Conservation (phyloP, 2,888 invertebrate species). For the Pheosia tremula region DNA sequence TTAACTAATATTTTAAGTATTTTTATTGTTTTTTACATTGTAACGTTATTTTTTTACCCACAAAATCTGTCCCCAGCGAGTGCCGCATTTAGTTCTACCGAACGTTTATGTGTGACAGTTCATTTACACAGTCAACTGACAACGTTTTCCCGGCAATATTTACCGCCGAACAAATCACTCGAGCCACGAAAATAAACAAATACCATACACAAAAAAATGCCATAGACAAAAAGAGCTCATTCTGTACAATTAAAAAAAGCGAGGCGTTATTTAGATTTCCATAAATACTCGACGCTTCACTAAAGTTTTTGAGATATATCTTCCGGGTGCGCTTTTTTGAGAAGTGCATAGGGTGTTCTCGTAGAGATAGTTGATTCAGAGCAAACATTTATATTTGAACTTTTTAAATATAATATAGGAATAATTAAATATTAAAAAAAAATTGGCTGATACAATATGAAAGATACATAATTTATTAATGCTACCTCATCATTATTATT, state of each 20-base stretch:
- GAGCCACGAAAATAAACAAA: constrained; percentile 75
- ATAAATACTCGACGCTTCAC: constrained; percentile 75
- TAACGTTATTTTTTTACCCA: constrained; percentile 20
- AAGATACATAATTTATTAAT: too few relatives aligned
- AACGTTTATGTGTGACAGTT: constrained; percentile 52
- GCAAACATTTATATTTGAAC: too few relatives aligned
- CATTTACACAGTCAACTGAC: constrained; percentile 59
- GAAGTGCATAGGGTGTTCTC: constrained; percentile 18
- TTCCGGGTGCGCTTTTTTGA: constrained; percentile 71
- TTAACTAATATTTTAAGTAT: not conserved
- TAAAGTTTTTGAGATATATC: constrained; percentile 76
- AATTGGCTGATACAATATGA: too few relatives aligned
- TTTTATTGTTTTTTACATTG: not conserved
- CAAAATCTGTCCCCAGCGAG: constrained; percentile 50
- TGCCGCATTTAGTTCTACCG: constrained; percentile 37
- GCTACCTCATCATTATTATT: too few relatives aligned
- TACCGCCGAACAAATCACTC: constrained; percentile 77
- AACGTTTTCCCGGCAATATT: constrained; percentile 46
- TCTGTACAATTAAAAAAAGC: constrained; percentile 78
- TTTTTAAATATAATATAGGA: too few relatives aligned
- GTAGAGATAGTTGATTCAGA: not conserved
- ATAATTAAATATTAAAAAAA: too few relatives aligned
- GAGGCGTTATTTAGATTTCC: constrained; percentile 79
- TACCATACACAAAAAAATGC: constrained; percentile 71
- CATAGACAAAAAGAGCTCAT: constrained; percentile 70